phyloP scores from a whole-genome alignment of 2,113 vertebrate genomes.

The Patagioenas fasciata region DNA sequence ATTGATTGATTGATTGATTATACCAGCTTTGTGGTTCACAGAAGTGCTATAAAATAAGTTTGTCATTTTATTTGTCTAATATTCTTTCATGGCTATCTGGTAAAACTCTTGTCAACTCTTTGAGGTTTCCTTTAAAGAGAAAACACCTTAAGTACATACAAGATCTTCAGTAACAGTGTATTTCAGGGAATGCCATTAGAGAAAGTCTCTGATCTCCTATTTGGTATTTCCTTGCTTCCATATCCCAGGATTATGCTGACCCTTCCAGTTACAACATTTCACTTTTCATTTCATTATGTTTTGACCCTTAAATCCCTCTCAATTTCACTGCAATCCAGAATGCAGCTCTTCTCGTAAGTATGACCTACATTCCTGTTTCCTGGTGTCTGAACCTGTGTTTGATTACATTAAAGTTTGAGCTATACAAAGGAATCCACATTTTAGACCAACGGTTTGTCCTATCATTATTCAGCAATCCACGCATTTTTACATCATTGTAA shows the following conservation, averaged over 20 bases:
- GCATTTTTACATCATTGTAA: not conserved
- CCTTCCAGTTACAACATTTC: not conserved
- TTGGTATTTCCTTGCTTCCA: not conserved
- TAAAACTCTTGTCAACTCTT: not conserved
- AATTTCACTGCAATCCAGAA: not conserved
- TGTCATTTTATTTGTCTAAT: fast-evolving
- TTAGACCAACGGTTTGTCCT: not conserved
- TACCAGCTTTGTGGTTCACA: not conserved
- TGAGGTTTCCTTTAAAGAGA: not conserved
- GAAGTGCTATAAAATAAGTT: not conserved
- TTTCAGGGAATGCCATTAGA: not conserved
- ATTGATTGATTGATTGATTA: not conserved
- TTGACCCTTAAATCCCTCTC: not conserved
- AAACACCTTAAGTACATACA: not conserved
- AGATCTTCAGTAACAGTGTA: not conserved
- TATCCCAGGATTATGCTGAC: not conserved
- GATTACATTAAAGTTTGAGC: not conserved
- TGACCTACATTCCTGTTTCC: not conserved
- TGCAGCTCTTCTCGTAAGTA: not conserved
- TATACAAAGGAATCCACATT: not conserved
- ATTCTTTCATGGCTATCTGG: not conserved
- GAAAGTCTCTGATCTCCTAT: not conserved
- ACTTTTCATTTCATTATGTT: not conserved
- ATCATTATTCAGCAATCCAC: not conserved
- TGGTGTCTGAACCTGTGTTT: not conserved